Conservation (phyloP, 2,113 vertebrate species). For the Mixornis gularis region DNA sequence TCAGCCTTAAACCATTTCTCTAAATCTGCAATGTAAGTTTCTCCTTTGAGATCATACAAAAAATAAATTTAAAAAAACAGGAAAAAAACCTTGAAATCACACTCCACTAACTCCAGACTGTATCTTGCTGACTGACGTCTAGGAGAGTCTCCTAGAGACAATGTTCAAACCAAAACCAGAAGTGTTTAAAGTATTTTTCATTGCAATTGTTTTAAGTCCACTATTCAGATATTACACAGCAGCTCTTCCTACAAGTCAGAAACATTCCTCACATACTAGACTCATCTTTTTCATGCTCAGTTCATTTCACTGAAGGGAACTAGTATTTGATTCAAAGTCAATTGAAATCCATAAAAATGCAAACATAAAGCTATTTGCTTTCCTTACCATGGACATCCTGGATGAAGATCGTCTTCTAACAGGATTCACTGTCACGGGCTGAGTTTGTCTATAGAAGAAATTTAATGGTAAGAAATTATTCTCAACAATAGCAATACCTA, state of each 20-base stretch:
- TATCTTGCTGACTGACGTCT: not conserved
- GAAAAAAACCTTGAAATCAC: not conserved
- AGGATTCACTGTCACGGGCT: constrained; percentile 82
- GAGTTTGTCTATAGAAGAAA: constrained; percentile 80
- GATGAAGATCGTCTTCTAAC: constrained; percentile 88
- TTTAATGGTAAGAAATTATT: not conserved
- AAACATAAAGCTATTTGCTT: not conserved
- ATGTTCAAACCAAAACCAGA: not conserved
- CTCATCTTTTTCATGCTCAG: not conserved
- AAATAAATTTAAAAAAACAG: not conserved
- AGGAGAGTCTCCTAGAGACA: not conserved
- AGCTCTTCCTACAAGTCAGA: not conserved
- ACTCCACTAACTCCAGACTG: not conserved
- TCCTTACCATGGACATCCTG: constrained; percentile 89
- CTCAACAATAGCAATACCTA: not conserved
- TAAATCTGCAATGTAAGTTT: not conserved
- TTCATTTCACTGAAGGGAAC: not conserved
- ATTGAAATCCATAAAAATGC: not conserved
- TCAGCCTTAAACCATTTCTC: not conserved
- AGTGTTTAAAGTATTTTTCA: not conserved
- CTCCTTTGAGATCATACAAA: not conserved
- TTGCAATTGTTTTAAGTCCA: not conserved
- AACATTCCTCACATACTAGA: not conserved
- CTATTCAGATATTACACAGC: not conserved
- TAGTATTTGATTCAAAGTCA: not conserved